Evolutionary conservation across 37 sponge, comb jelly and placozoan genomes (phyloP), one percentile per base, ranked within the genome.

Genomic region (Cliona cf. orientalis): DNA sequence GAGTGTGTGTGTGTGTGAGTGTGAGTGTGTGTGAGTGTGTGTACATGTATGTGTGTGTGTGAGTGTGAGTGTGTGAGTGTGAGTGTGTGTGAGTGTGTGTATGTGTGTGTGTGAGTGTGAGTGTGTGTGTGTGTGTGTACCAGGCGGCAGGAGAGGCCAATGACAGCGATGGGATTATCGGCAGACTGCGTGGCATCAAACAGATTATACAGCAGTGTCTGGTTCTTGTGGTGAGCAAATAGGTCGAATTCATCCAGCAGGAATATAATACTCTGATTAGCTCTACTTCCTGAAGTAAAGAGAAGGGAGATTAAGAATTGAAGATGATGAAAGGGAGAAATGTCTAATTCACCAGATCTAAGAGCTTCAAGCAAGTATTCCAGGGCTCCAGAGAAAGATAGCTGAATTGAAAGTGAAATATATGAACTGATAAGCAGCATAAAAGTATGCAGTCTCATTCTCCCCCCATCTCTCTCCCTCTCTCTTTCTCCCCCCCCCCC

Each of bases 191-290:
- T 78, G 12, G 89, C 37, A 63, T 97, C 97, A 77, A 97, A 91
- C 55, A 97, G 75, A 75, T 93, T 95, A 76, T 96, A 98, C 75
- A 98, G 86, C 1, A 98, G 87, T 4, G 86, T 91, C 60, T 98
- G 99, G 75, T 93, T 93, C 59, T 87, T 88, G 83, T 98, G 96
- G 7, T 91, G 84, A 0, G 99, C 82, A 60, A 98, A 93, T 25
- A 84, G 78, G 42, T 98, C 99, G 80, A 98, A 98, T 45, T 94
- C 90, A n/a, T 98, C 99, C 53, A 98, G 55, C 4, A 98, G 41
- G 44, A 98, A 91, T 3, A 98, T 39, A 2, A 98, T 81, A 56
- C 95, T 85, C 74, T 89, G 82, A 3, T 74, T 86, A 33, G 32
- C 43, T 0, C 60, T 72, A 62, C 70, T 76, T 14, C 96, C 97